These are phyloP conservation scores for Trimorus sp. DNA, from an alignment of 2,888 invertebrate species.

Conservation along the genomic window DNA sequence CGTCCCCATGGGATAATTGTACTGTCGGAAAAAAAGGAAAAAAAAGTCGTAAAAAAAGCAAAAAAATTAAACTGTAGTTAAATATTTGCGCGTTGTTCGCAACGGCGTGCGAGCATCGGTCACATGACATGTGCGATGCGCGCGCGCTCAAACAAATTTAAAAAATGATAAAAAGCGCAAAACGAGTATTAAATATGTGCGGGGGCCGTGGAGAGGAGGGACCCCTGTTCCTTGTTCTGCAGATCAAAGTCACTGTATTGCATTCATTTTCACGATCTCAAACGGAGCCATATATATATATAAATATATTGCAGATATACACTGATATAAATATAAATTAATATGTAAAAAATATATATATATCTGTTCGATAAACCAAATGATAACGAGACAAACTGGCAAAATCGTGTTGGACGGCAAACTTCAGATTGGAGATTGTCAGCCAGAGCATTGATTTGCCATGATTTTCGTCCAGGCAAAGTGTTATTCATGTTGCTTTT, in stretches of 20 bases:
- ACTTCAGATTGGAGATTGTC: constrained; percentile 38
- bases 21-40: constrained; percentile 67
- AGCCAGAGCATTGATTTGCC: constrained; percentile 32
- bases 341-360: constrained; percentile 29
- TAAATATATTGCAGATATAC: constrained; percentile 44
- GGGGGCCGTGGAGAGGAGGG: constrained; percentile 81
- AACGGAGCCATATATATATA: constrained; percentile 36
- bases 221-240: constrained; percentile 75
- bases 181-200: constrained; percentile 81
- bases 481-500: constrained; percentile 51
- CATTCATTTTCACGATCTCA: constrained; percentile 56
- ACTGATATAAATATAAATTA: constrained; percentile 44
- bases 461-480: constrained; percentile 35
- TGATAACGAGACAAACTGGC: constrained; percentile 9
- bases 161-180: constrained; percentile 70
- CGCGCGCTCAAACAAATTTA: constrained; percentile 71
- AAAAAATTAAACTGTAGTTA: constrained; percentile 70
- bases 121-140: constrained; percentile 69
- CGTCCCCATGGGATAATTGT: constrained; percentile 67
- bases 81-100: constrained; percentile 67
- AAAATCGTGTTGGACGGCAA: constrained; percentile 15
- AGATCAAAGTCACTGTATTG: constrained; percentile 54
- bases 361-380: constrained; percentile 47
- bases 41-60: constrained; percentile 46
- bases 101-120: constrained; percentile 60